Conservation (phyloP, 2,113 vertebrate species). For the Microtus richardsoni region DNA sequence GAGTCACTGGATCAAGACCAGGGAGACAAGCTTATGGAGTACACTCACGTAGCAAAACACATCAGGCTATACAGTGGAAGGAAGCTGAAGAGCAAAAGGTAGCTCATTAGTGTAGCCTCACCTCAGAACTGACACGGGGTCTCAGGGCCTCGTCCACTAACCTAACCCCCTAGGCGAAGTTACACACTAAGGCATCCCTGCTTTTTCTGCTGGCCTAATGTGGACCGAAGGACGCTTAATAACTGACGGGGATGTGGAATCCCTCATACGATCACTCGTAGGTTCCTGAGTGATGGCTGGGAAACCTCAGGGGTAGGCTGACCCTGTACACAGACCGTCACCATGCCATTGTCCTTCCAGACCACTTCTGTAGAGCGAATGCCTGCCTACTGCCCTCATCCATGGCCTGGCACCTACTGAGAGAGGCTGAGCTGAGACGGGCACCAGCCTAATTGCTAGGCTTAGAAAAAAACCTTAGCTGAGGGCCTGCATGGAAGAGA, state of each 20-base stretch:
- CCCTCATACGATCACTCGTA: background rate
- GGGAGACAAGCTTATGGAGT: conserved; percentile 87
- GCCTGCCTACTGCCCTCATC: background rate
- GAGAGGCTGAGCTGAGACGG: background rate
- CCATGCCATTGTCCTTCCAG: background rate
- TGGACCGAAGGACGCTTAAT: background rate
- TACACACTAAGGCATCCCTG: background rate
- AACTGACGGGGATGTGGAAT: background rate
- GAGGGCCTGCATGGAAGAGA: background rate
- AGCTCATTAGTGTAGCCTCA: conserved; percentile 90
- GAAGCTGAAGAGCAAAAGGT: conserved; percentile 92
- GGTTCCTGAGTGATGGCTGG: background rate
- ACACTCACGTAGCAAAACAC: conserved; percentile 91
- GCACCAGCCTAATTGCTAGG: background rate
- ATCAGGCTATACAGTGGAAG: conserved; percentile 90
- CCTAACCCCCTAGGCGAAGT: background rate
- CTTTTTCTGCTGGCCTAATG: background rate
- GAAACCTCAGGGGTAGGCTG: background rate
- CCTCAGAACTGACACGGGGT: conserved; percentile 79
- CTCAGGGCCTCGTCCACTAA: background rate
- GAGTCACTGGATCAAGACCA: conserved; percentile 91
- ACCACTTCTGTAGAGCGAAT: background rate
- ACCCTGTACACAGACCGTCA: background rate
- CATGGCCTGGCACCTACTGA: background rate
- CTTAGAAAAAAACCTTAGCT: background rate